Percentiles rank a stretch among this genome's conserved stretches.
Evolutionary conservation across 1,140 invertebrate genomes (phyloP).

Genomic region (Pogonognathellus flavescens): DNA sequence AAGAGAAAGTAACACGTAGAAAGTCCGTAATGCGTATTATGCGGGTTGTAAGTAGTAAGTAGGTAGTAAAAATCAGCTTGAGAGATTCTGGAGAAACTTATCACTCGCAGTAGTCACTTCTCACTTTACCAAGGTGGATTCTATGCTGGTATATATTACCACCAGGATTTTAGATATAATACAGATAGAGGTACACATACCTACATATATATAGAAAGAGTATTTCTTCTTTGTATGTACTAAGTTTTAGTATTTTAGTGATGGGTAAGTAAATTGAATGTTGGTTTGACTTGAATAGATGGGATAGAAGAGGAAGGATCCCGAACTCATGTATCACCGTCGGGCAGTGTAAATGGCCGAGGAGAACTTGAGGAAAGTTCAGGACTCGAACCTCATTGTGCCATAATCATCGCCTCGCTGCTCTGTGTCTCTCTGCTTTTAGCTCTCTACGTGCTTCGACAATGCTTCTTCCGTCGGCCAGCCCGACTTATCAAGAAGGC

Average conservation of each 20-base stretch:
- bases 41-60: too few species aligned
- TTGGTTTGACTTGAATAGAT: neutral
- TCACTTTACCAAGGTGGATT: too few species aligned
- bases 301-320: conserved; percentile 6
- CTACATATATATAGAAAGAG: too few species aligned
- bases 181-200: too few species aligned
- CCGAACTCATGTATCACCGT: conserved; percentile 17
- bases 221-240: too few species aligned
- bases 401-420: conserved; percentile 58
- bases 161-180: too few species aligned
- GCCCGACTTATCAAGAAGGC: conserved; percentile 47
- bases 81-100: too few species aligned
- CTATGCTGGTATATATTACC: too few species aligned
- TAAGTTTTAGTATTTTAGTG: neutral
- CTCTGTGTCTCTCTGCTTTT: conserved; percentile 54
- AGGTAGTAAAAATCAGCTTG: too few species aligned
- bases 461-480: conserved; percentile 52
- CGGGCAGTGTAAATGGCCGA: conserved; percentile 16
- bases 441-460: conserved; percentile 53
- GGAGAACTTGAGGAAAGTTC: conserved; percentile 26
- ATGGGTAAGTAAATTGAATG: neutral
- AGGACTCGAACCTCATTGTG: conserved; percentile 61
- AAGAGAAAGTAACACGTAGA: too few species aligned
- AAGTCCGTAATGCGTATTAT: too few species aligned
- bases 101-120: too few species aligned